phyloP scores from a whole-genome alignment of 2,113 vertebrate species.

The Collichthys lucidus region DNA sequence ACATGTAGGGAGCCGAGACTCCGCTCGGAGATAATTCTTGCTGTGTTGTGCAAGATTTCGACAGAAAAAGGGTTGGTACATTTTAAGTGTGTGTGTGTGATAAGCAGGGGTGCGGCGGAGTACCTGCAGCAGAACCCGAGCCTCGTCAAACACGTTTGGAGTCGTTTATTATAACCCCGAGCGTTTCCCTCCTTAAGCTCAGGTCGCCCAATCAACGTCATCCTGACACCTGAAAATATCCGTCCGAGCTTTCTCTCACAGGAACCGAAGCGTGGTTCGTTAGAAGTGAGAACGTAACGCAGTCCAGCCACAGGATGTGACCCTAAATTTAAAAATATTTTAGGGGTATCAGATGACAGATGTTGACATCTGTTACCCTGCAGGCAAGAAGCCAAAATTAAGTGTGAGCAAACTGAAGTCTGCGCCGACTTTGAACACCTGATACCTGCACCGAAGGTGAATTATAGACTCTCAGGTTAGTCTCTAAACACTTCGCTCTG shows the following conservation, averaged over 20 bases:
- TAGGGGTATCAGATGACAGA: slow-evolving; percentile 20
- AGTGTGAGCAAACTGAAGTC: neutral
- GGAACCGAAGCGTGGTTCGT: neutral
- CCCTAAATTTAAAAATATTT: slow-evolving; percentile 24
- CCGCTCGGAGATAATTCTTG: slow-evolving; percentile 68
- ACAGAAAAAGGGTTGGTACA: slow-evolving; percentile 47
- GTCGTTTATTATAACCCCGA: slow-evolving; percentile 5
- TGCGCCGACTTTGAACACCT: neutral
- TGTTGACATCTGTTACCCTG: slow-evolving; percentile 46
- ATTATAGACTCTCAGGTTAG: neutral
- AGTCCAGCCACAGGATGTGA: slow-evolving; percentile 10
- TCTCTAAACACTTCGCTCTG: too few relatives aligned
- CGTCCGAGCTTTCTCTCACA: neutral
- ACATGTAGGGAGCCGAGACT: slow-evolving; percentile 67
- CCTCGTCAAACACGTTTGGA: slow-evolving; percentile 33
- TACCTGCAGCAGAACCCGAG: slow-evolving; percentile 26
- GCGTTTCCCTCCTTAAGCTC: slow-evolving; percentile 21
- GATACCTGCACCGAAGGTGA: neutral
- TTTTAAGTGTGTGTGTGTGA: slow-evolving; percentile 26
- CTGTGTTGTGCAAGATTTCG: slow-evolving; percentile 61
- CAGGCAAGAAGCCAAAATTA: neutral
- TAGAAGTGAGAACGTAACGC: slow-evolving; percentile 26
- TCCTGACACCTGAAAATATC: neutral
- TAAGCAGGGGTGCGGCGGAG: slow-evolving; percentile 41
- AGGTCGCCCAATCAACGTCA: slow-evolving; percentile 41